Percentiles rank a stretch among this genome's conserved stretches.
Evolutionary conservation across 2,797 vertebrate species (phyloP).

Genomic region (Anguilla obscura): DNA sequence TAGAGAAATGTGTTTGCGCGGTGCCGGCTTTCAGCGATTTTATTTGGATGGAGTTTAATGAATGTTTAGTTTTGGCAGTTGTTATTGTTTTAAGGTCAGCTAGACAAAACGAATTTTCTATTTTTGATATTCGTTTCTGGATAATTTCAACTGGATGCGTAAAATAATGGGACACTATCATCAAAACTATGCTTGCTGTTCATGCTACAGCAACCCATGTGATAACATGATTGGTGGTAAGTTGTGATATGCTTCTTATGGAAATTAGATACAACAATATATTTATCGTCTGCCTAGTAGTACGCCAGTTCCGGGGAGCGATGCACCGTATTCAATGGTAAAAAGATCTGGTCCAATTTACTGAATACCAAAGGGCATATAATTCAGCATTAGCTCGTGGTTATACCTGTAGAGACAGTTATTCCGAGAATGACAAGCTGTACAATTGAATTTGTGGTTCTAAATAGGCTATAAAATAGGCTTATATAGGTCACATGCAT

Average conservation of each 20-base stretch:
- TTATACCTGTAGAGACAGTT: not conserved
- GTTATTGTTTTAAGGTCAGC: conserved; percentile 30
- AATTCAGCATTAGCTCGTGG: not conserved
- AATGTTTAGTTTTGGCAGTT: not conserved
- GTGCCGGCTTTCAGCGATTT: conserved; percentile 49
- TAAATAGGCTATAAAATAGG: not conserved
- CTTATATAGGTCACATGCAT: not conserved
- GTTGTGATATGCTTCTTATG: conserved; percentile 44
- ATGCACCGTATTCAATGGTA: not conserved
- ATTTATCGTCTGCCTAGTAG: not conserved
- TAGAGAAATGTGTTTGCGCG: conserved; percentile 49
- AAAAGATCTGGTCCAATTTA: not conserved
- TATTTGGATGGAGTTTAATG: conserved; percentile 27
- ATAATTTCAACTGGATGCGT: conserved; percentile 44
- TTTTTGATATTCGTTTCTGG: not conserved
- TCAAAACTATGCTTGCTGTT: conserved; percentile 65
- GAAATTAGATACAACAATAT: conserved; percentile 24
- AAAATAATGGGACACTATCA: conserved; percentile 63
- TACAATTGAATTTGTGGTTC: not conserved
- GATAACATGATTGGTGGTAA: conserved; percentile 62
- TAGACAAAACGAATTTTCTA: conserved; percentile 26
- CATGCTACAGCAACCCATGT: conserved; percentile 29
- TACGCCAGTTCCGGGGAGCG: not conserved
- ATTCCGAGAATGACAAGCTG: not conserved
- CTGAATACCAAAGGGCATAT: not conserved